Conservation (phyloP, 2,113 vertebrate species). For the Narcine bancroftii region DNA sequence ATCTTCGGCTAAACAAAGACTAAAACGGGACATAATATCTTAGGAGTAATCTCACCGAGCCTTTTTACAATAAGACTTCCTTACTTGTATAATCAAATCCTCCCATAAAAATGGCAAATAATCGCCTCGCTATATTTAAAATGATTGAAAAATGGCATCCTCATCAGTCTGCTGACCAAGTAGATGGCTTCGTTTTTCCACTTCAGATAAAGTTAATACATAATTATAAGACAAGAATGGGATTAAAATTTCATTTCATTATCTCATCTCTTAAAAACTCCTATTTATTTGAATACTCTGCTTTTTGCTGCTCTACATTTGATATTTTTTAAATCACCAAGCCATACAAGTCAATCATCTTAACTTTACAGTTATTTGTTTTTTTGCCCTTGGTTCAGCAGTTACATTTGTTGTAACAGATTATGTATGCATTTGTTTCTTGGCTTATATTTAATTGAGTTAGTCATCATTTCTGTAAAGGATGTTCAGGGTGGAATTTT, state of each 20-base stretch:
- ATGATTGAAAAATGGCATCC: background rate
- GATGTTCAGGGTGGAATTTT: background rate
- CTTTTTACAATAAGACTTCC: no score
- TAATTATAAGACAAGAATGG: background rate
- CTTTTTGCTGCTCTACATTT: background rate
- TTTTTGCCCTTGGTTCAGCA: background rate
- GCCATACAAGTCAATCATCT: background rate
- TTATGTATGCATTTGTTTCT: background rate
- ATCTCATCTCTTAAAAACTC: background rate
- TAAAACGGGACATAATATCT: no score
- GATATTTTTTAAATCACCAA: background rate
- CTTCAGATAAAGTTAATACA: background rate
- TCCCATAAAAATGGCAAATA: no score
- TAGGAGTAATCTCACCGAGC: no score
- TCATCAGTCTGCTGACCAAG: background rate
- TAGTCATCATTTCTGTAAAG: background rate
- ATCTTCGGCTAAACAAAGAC: no score
- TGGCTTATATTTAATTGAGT: background rate
- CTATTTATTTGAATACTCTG: background rate
- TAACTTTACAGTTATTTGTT: background rate
- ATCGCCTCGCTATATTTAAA: background rate
- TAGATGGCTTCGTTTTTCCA: background rate
- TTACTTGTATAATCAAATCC: no score
- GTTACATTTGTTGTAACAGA: background rate
- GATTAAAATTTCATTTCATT: background rate